Percentiles rank a stretch among this genome's conserved stretches.
phyloP scores from a whole-genome alignment of 2,888 invertebrate genomes.

The Nephrotoma guestfalica region DNA sequence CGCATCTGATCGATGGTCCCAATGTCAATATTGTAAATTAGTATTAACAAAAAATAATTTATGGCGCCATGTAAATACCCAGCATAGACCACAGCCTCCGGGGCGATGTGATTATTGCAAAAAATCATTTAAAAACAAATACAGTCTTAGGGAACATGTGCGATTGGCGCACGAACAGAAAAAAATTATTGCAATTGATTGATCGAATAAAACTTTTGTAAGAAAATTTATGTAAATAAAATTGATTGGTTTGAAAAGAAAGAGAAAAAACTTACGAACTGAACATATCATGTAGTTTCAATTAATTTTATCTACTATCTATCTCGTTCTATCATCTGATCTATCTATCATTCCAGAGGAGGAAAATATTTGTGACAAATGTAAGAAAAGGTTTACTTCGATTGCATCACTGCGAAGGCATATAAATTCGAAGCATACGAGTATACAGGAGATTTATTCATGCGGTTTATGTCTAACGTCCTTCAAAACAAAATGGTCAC shows the following conservation, averaged over 20 bases:
- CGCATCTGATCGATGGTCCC: conserved; percentile 25
- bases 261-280: not conserved
- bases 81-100: conserved; percentile 33
- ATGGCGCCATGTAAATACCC: conserved; percentile 35
- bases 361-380: conserved; percentile 19
- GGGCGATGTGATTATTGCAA: conserved; percentile 32
- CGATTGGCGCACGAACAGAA: conserved; percentile 33
- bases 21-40: conserved; percentile 36
- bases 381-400: conserved; percentile 26
- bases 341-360: not conserved
- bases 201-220: not conserved
- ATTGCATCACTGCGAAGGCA: conserved; percentile 26
- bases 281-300: not conserved
- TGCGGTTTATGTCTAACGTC: conserved; percentile 27
- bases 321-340: not conserved
- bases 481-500: conserved; percentile 32
- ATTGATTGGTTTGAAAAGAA: not conserved
- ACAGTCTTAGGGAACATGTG: conserved; percentile 32
- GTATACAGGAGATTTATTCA: conserved; percentile 23
- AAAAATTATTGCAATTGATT: conserved; percentile 10
- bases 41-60: conserved; percentile 34
- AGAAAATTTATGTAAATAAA: not conserved
- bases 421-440: conserved; percentile 27
- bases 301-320: not conserved
- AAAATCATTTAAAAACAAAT: conserved; percentile 34